Base-by-base conservation (phyloP, 2,888 invertebrate species). In the Melipona beecheii region DNA sequence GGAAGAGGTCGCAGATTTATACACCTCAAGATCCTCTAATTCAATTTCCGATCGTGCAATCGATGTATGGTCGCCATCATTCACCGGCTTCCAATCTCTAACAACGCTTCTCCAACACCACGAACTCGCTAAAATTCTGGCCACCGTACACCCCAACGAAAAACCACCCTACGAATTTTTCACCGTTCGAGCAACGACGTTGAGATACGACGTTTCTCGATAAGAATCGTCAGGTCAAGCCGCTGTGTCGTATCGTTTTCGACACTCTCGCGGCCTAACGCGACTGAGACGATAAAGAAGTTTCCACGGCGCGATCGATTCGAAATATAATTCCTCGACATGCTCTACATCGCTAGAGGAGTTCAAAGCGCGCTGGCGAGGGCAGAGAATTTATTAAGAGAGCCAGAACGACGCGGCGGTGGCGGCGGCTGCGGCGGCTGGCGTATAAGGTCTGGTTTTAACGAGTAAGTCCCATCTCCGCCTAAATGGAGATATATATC, bases 401-500 rank as follows among this genome's bases (percentile, higher is more conserved):
- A 80, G 71, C 78, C 78, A 43, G 43, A 43, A 58, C 31, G 31
- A 4, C 31, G 75, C 70, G 24, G 72, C 50, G 74, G 64, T 83
- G 65, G 74, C 70, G 24, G 71, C 50, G 75, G 64, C 83, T 69
- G 74, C 70, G 24, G 71, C 50, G 75, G 64, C 83, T 69, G 80
- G 86, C 27, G 27, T 85, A 79, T 89, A 90, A 90, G 92, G 90
- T 91, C 92, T 91, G 91, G 90, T 91, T 93, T 93, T 93, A 93
- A 93, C 93, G 93, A 93, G 92, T 92, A 91, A 91, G 91, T 90
- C 89, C 92, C 91, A 92, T 92, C 92, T 91, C 90, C 86, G 89
- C 90, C 90, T 91, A 93, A 93, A 93, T 93, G 92, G 93, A 92
- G 92, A 93, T 93, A 93, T 93, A 93, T 93, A 93, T 93, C 92